A percentile compares a stretch with the other conserved stretches of the same genome.
These are phyloP conservation scores for Heliconius hewitsoni DNA, from an alignment of 1,140 invertebrate species.

Conservation along the genomic window DNA sequence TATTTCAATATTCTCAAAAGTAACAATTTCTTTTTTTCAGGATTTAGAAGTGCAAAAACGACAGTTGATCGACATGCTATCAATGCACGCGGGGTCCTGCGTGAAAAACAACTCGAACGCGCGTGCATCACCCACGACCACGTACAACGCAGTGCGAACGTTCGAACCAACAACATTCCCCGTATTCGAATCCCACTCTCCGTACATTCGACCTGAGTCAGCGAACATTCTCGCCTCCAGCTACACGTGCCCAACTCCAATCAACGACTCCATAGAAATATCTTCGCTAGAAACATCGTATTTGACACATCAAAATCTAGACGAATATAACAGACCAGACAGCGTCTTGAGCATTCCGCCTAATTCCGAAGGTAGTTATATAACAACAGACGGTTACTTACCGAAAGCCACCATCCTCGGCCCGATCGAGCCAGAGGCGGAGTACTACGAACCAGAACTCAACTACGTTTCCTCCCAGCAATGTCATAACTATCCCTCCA, in stretches of 20 bases:
- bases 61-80: constrained; percentile 88
- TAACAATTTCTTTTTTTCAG: constrained; percentile 65
- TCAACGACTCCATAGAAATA: constrained; percentile 72
- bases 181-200: constrained; percentile 70
- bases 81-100: constrained; percentile 86
- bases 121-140: constrained; percentile 57
- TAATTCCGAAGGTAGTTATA: constrained; percentile 58
- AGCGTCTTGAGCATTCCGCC: constrained; percentile 72
- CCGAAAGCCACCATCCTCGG: constrained; percentile 72
- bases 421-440: constrained; percentile 64
- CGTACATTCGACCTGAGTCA: constrained; percentile 78
- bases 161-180: constrained; percentile 76
- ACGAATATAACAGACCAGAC: constrained; percentile 72
- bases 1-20: too few relatives aligned
- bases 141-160: constrained; percentile 71
- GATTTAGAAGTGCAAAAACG: constrained; percentile 88
- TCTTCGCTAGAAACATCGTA: constrained; percentile 68
- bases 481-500: constrained; percentile 71
- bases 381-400: constrained; percentile 70
- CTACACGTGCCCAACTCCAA: constrained; percentile 68
- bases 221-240: constrained; percentile 80
- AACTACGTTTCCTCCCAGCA: constrained; percentile 65
- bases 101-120: constrained; percentile 82
- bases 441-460: constrained; percentile 73
- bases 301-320: constrained; percentile 59